phyloP scores from a whole-genome alignment of 2,888 invertebrate genomes.

The Schizaphis graminum region DNA sequence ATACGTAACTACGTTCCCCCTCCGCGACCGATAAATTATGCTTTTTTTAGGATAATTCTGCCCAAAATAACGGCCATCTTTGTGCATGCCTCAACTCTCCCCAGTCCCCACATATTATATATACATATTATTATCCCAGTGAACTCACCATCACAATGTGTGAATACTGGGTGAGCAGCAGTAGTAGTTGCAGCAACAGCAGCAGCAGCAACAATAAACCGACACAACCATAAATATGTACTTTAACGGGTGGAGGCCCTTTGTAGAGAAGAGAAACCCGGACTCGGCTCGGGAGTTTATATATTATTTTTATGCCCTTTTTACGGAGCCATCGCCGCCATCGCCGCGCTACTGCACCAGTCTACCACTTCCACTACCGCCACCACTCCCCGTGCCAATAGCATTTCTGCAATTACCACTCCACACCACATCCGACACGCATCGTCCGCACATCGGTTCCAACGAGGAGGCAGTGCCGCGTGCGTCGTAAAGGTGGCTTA shows the following conservation, averaged over 20 bases:
- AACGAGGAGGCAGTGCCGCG: background rate
- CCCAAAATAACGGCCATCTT: slow-evolving; percentile 50
- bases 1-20: background rate
- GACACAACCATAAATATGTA: slow-evolving; percentile 50
- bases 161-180: slow-evolving; percentile 7
- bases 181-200: background rate
- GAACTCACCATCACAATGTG: background rate
- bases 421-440: background rate
- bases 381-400: background rate
- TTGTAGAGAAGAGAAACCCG: slow-evolving; percentile 45
- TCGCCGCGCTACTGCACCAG: background rate
- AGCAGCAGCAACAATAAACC: slow-evolving; percentile 48
- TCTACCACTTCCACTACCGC: background rate
- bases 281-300: slow-evolving; percentile 41
- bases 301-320: slow-evolving; percentile 52
- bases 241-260: slow-evolving; percentile 29
- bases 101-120: background rate
- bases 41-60: slow-evolving; percentile 55
- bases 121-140: background rate
- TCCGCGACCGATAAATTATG: slow-evolving; percentile 25
- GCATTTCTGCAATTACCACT: background rate
- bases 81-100: background rate
- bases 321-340: slow-evolving; percentile 7
- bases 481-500: slow-evolving; percentile 43
- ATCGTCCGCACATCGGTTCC: background rate